A percentile compares a stretch with the other conserved stretches of the same genome.
Evolutionary conservation across 2,797 vertebrate species (phyloP).

Genomic region (Pristis pectinata): DNA sequence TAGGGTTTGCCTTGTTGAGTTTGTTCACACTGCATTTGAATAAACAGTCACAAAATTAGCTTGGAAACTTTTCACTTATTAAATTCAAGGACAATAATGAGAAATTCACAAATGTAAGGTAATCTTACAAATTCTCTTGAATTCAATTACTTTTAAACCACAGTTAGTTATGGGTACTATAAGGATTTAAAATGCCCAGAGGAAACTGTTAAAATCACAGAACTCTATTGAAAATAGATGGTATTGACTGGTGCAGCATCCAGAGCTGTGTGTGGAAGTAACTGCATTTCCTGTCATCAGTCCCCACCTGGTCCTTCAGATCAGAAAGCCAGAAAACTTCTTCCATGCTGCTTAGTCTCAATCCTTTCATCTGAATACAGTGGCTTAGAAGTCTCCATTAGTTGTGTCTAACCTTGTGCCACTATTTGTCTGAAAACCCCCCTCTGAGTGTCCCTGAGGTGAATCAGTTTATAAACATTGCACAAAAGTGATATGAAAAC

Average conservation of each 20-base stretch:
- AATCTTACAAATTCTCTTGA: not conserved
- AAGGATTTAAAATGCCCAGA: not conserved
- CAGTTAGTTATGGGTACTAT: not conserved
- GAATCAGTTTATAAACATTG: conserved; percentile 51
- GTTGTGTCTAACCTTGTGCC: conserved; percentile 52
- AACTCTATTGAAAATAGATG: not conserved
- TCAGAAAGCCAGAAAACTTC: conserved; percentile 61
- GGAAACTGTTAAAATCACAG: conserved; percentile 11
- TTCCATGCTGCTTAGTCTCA: conserved; percentile 50
- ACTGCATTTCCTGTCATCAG: conserved; percentile 64
- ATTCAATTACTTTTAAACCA: not conserved
- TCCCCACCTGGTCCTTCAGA: conserved; percentile 71
- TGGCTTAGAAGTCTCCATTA: conserved; percentile 50
- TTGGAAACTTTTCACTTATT: not conserved
- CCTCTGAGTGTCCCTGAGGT: conserved; percentile 52
- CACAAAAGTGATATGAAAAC: conserved; percentile 50
- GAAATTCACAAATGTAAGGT: not conserved
- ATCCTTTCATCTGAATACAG: conserved; percentile 63
- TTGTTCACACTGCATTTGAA: not conserved
- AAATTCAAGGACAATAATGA: not conserved
- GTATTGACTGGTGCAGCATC: not conserved
- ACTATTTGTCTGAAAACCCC: conserved; percentile 45
- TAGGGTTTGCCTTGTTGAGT: not conserved
- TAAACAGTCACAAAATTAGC: not conserved
- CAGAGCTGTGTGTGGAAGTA: not conserved